Percentiles rank a stretch among this genome's conserved stretches.
Conservation (phyloP, 2,888 invertebrate species). For the Acheta domesticus region DNA sequence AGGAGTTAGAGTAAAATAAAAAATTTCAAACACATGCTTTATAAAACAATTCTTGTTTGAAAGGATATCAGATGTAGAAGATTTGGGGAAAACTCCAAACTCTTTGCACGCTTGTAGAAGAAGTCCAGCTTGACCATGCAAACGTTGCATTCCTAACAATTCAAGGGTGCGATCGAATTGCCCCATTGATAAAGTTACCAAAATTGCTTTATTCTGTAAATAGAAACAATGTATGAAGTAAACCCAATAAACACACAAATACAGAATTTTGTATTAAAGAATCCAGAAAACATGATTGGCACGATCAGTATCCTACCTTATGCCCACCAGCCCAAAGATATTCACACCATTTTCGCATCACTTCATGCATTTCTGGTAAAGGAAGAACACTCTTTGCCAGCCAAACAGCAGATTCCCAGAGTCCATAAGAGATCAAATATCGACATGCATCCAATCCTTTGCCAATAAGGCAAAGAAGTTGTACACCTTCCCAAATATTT, state of each 20-base stretch:
- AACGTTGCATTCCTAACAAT: slow-evolving; percentile 47
- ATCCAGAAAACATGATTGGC: too few species aligned
- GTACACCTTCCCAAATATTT: slow-evolving; percentile 56
- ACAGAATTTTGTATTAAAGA: background rate
- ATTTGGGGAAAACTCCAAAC: slow-evolving; percentile 42
- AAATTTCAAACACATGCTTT: too few species aligned
- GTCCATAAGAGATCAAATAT: slow-evolving; percentile 57
- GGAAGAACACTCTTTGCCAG: slow-evolving; percentile 52
- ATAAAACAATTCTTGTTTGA: background rate
- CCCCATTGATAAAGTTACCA: slow-evolving; percentile 51
- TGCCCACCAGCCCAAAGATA: slow-evolving; percentile 49
- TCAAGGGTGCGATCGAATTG: slow-evolving; percentile 51
- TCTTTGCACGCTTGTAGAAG: slow-evolving; percentile 49
- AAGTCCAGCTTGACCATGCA: slow-evolving; percentile 49
- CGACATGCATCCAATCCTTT: slow-evolving; percentile 60
- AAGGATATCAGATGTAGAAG: slow-evolving; percentile 36
- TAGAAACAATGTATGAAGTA: background rate
- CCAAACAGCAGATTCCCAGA: slow-evolving; percentile 57
- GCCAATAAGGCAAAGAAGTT: slow-evolving; percentile 59
- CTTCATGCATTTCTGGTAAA: slow-evolving; percentile 48
- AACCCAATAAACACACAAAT: slow-evolving; percentile 27
- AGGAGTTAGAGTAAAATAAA: too few species aligned
- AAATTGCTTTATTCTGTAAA: slow-evolving; percentile 42
- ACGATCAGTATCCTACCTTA: slow-evolving; percentile 44
- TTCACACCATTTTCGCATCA: slow-evolving; percentile 53